A percentile compares a stretch with the other conserved stretches of the same genome.
These are phyloP conservation scores for Dioctria rufipes DNA, from an alignment of 2,888 invertebrate species.

Conservation along the genomic window DNA sequence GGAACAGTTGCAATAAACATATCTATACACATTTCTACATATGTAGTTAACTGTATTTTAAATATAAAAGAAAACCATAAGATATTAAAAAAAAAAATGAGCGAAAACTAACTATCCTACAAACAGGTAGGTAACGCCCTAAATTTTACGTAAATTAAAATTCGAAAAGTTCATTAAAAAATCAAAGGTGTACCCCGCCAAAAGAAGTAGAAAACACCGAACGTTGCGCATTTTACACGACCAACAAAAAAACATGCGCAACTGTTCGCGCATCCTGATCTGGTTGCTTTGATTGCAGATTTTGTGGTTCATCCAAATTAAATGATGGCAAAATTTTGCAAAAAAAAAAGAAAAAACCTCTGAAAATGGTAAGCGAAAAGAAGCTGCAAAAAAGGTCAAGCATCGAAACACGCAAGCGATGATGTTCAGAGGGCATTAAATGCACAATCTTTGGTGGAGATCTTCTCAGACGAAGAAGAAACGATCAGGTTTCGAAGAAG, in stretches of 20 bases:
- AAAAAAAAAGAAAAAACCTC: conserved; percentile 10
- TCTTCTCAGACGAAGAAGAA: conserved; percentile 35
- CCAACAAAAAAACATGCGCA: conserved; percentile 43
- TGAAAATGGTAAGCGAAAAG: conserved; percentile 26
- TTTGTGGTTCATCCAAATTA: conserved; percentile 52
- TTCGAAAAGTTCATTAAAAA: conserved; percentile 43
- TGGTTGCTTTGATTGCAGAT: conserved; percentile 46
- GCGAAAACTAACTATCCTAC: not conserved
- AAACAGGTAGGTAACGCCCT: conserved; percentile 43
- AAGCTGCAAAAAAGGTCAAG: conserved; percentile 11
- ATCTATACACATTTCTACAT: no score
- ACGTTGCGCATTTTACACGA: conserved; percentile 10
- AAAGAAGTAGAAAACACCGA: conserved; percentile 11
- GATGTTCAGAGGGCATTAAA: conserved; percentile 39
- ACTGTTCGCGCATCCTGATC: conserved; percentile 42
- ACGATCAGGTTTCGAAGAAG: conserved; percentile 28
- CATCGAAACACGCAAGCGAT: conserved; percentile 37
- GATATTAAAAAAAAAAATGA: not conserved
- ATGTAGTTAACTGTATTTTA: no score
- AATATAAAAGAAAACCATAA: no score
- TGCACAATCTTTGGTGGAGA: conserved; percentile 20
- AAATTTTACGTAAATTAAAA: conserved; percentile 49
- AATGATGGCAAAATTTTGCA: conserved; percentile 41
- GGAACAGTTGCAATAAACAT: no score
- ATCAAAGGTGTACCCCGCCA: conserved; percentile 25